These are phyloP conservation scores for Beaufortia kweichowensis DNA, from an alignment of 2,113 vertebrate species.

Conservation along the genomic window DNA sequence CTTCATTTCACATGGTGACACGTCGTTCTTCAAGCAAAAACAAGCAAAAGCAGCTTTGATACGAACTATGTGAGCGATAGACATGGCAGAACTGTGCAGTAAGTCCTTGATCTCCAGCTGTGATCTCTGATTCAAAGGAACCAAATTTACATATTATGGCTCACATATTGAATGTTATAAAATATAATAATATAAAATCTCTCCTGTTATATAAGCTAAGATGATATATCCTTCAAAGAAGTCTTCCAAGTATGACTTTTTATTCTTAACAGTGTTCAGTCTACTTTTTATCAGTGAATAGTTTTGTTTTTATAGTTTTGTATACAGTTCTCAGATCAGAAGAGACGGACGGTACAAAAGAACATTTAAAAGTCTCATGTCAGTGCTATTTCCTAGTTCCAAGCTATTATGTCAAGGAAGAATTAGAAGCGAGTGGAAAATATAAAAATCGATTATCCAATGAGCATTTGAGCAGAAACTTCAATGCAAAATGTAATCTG, in stretches of 20 bases:
- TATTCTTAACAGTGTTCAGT: background rate
- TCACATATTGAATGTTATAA: slow-evolving; percentile 12
- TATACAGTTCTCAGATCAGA: background rate
- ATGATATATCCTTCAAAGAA: background rate
- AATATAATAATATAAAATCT: background rate
- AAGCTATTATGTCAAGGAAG: background rate
- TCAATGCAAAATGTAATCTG: slow-evolving; percentile 23
- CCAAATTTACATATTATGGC: slow-evolving; percentile 21
- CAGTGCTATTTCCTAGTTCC: background rate
- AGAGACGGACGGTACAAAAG: background rate
- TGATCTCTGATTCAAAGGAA: slow-evolving; percentile 24
- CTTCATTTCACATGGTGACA: too few species aligned
- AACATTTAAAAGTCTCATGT: background rate
- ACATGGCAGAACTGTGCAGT: background rate
- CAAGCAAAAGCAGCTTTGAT: background rate
- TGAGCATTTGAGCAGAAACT: background rate
- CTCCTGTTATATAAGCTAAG: background rate
- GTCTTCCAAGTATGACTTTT: background rate
- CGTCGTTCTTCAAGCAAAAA: background rate
- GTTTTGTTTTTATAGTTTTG: background rate
- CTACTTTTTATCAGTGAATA: background rate
- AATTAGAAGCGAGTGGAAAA: background rate
- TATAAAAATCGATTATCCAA: background rate
- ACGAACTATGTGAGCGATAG: slow-evolving; percentile 3
- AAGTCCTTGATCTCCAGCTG: slow-evolving; percentile 20